Evolutionary conservation across 2,888 invertebrate genomes (phyloP).

Genomic region (Leucania comma): DNA sequence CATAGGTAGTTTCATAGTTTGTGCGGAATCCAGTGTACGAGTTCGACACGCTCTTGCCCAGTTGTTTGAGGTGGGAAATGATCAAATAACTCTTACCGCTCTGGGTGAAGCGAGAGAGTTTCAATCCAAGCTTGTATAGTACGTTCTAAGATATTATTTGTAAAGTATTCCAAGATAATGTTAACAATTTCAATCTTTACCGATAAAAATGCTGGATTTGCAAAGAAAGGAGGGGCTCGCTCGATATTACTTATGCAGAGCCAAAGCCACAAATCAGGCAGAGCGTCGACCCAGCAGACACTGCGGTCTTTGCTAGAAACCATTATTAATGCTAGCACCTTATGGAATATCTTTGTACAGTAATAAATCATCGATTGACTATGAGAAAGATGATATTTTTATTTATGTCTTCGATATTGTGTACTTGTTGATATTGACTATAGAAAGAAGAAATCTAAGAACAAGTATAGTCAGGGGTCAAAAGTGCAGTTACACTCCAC

Average conservation of each 20-base stretch:
- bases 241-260: constrained; percentile 11
- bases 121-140: no score
- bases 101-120: no score
- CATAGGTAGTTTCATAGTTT: no score
- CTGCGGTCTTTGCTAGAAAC: constrained; percentile 1
- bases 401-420: not conserved
- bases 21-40: no score
- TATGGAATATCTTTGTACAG: not conserved
- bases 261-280: constrained; percentile 7
- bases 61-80: no score
- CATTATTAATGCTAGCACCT: not conserved
- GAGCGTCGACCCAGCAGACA: not conserved
- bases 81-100: no score
- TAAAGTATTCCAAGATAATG: not conserved
- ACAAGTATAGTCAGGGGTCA: no score
- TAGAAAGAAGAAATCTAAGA: no score
- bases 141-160: no score
- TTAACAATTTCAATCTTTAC: not conserved
- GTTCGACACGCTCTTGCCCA: no score
- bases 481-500: no score
- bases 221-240: not conserved
- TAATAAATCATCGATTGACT: constrained; percentile 3
- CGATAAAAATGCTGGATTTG: not conserved
- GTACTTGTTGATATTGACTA: not conserved
- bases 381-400: not conserved